phyloP scores from a whole-genome alignment of 2,113 vertebrate species.

The Dasyornis broadbenti region DNA sequence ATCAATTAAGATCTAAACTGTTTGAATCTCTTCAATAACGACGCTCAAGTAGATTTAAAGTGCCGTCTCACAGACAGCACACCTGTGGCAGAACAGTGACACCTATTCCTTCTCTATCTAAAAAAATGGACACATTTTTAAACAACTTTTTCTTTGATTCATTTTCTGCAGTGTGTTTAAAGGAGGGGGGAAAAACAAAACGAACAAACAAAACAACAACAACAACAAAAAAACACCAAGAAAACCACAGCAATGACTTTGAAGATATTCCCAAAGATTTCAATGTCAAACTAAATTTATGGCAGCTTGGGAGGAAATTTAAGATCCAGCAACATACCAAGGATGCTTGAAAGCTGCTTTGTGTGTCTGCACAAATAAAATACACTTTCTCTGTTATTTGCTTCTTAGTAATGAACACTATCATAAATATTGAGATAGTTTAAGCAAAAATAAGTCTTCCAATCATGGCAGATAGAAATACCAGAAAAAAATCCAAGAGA shows the following conservation, averaged over 20 bases:
- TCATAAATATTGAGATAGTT: background rate
- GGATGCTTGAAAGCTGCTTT: background rate
- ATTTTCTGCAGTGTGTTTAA: background rate
- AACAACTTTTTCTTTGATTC: background rate
- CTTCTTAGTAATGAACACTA: background rate
- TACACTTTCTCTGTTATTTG: background rate
- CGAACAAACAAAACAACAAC: too few relatives aligned
- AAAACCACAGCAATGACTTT: background rate
- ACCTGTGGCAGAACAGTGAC: background rate
- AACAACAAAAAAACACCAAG: background rate
- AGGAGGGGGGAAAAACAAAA: too few relatives aligned
- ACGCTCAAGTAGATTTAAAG: background rate
- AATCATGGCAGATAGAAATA: background rate
- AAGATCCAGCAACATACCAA: background rate
- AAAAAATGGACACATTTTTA: background rate
- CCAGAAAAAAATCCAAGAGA: background rate
- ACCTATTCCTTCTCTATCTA: background rate
- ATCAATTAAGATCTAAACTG: conserved; percentile 51
- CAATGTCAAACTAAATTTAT: background rate
- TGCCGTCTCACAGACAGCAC: background rate
- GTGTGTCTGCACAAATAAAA: background rate
- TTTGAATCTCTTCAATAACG: background rate
- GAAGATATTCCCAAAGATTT: fast-evolving
- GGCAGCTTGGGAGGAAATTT: background rate
- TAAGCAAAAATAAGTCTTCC: background rate